Conservation (phyloP, 2,113 vertebrate species). For the Pterocles orientalis region DNA sequence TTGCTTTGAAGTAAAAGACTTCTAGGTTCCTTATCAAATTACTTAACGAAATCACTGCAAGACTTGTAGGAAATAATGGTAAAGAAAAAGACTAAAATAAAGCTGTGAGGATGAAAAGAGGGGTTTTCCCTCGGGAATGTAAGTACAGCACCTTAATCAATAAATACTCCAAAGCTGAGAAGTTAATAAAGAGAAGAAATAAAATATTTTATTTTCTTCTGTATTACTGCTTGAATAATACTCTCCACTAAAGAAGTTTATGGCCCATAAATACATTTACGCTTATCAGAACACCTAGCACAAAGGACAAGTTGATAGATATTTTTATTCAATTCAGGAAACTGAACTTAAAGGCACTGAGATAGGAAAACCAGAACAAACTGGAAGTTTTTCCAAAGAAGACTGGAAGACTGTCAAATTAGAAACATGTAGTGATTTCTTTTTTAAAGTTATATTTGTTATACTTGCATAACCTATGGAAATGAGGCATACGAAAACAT, state of each 20-base stretch:
- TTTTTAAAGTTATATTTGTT: conserved; percentile 13
- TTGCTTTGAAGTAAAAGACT: not conserved
- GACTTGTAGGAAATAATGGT: not conserved
- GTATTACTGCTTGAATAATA: conserved; percentile 30
- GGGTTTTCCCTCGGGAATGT: not conserved
- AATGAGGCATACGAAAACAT: not conserved
- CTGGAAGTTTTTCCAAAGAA: not conserved
- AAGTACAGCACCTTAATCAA: not conserved
- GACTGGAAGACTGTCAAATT: not conserved
- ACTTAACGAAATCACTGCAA: not conserved
- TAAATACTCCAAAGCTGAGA: not conserved
- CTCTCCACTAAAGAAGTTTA: conserved; percentile 8
- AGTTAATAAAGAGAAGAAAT: conserved; percentile 36
- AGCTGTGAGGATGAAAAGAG: not conserved
- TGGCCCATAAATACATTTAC: conserved; percentile 11
- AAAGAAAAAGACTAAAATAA: not conserved
- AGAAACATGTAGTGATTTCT: not conserved
- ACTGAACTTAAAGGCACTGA: not conserved
- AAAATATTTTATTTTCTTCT: conserved; percentile 53
- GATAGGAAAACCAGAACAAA: not conserved
- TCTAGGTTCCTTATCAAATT: not conserved
- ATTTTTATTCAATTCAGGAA: conserved; percentile 41
- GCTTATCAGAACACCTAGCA: not conserved
- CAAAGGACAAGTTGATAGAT: conserved; percentile 42
- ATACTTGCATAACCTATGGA: not conserved